Percentiles rank a stretch among this genome's conserved stretches.
Conservation (phyloP, 2,888 invertebrate genomes). For the Pecten maximus region DNA sequence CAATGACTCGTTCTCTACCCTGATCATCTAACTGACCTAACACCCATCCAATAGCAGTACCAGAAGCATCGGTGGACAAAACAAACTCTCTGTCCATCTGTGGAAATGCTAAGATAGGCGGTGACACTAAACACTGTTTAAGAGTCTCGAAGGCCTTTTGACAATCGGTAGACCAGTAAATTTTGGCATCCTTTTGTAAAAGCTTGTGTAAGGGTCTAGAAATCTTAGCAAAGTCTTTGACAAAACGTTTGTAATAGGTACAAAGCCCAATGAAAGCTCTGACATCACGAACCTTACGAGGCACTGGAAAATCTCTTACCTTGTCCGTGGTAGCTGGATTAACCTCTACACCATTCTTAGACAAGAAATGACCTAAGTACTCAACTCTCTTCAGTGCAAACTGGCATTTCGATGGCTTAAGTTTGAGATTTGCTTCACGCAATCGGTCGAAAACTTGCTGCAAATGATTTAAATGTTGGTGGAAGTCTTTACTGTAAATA, state of each 20-base stretch:
- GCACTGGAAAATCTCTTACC: conserved; percentile 53
- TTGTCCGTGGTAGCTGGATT: conserved; percentile 51
- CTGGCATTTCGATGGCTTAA: conserved; percentile 56
- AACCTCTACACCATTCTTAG: conserved; percentile 53
- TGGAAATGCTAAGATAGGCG: conserved; percentile 59
- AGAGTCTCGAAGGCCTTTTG: conserved; percentile 56
- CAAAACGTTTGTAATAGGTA: conserved; percentile 54
- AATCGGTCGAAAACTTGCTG: too few species aligned
- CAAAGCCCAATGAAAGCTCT: conserved; percentile 50
- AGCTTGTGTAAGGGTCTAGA: too few species aligned
- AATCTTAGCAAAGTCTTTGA: too few species aligned
- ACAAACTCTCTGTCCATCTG: too few species aligned
- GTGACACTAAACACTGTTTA: conserved; percentile 50
- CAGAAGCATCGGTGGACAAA: conserved; percentile 57
- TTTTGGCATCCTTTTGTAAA: conserved; percentile 32
- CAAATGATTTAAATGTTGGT: conserved; percentile 53
- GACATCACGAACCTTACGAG: conserved; percentile 54
- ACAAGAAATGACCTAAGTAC: conserved; percentile 60
- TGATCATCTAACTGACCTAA: conserved; percentile 53
- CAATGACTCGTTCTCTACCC: too few species aligned
- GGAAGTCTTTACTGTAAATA: conserved; percentile 51
- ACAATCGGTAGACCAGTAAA: conserved; percentile 57
- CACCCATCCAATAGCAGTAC: conserved; percentile 54
- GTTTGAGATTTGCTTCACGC: conserved; percentile 54
- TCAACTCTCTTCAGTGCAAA: conserved; percentile 48